phyloP scores from a whole-genome alignment of 1,140 invertebrate species.

The Drosophila albomicans region DNA sequence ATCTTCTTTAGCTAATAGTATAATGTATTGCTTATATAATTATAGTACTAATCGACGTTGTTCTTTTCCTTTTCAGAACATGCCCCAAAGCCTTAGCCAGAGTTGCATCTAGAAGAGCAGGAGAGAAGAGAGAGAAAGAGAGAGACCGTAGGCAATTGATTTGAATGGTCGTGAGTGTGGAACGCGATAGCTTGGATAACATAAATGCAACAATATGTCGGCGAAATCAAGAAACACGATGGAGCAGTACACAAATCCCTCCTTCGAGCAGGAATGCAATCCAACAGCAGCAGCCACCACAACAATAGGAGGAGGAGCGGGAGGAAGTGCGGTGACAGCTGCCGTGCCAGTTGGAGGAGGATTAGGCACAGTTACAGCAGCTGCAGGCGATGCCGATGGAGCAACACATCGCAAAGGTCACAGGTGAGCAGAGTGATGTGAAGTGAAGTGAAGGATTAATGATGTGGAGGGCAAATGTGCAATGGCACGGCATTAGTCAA shows the following conservation, averaged over 20 bases:
- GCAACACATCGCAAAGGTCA: constrained; percentile 82
- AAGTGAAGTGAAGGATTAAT: background rate
- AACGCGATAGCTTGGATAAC: constrained; percentile 17
- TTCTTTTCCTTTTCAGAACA: constrained; percentile 25
- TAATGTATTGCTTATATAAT: too few species aligned
- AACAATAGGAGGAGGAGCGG: constrained; percentile 6
- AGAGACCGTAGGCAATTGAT: constrained; percentile 42
- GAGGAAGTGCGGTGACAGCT: constrained; percentile 4
- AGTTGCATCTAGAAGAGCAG: background rate
- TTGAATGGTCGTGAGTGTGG: constrained; percentile 36
- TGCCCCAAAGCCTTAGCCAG: constrained; percentile 56
- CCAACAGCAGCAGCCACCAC: constrained; percentile 3
- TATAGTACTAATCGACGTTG: too few species aligned
- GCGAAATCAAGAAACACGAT: constrained; percentile 55
- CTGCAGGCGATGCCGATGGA: constrained; percentile 55
- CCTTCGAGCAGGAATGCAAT: constrained; percentile 72
- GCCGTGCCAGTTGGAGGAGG: constrained; percentile 3
- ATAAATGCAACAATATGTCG: constrained; percentile 70
- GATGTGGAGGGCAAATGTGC: constrained; percentile 25
- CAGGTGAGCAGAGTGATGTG: constrained; percentile 63
- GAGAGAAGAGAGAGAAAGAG: too few species aligned
- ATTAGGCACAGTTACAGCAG: constrained; percentile 37
- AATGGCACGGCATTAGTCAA: constrained; percentile 59
- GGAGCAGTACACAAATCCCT: constrained; percentile 79
- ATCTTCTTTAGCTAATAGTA: too few species aligned